Base-by-base conservation (phyloP, 1,140 invertebrate genomes). In the Orius insidiosus region DNA sequence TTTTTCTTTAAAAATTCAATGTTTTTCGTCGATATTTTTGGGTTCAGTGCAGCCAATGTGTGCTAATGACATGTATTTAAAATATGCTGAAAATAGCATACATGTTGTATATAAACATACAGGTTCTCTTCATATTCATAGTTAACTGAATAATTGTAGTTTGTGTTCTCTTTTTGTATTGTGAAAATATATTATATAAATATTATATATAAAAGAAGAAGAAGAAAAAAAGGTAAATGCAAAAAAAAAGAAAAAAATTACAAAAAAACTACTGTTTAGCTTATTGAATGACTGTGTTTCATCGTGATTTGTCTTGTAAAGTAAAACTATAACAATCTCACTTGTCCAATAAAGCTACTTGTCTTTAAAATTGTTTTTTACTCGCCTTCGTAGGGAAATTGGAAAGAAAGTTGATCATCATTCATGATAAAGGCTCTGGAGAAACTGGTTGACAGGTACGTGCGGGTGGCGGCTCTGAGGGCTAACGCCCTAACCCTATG, bases 301-400 rank as follows among this genome's bases (percentile, higher is more conserved):
- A 49, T 51, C 50, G 53, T 54, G 53, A 48, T 54, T 50, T 52
- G 53, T 54, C 53, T 52, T 54, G 53, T 54, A 54, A 54, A 52
- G 45, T 54, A 49, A 52, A 24, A 51, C 45, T 46, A 54, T 52
- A 52, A 54, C 51, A 51, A 49, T 54, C 53, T 51, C 53, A 54
- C 47, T 51, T 54, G 53, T 54, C 53, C 53, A 54, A 54, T 54
- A 54, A 54, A 54, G 53, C 53, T 54, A 54, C 48, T 52, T 54
- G 53, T 54, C 53, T 54, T 54, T 54, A 52, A 41, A n/a, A 32
- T 35, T 13, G 24, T 15, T 10, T 47, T 47, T 32, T 46, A 19
- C 37, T 14, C 14, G 9, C n/a, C 35, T 36, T 11, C n/a, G n/a
- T n/a, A n/a, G n/a, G n/a, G n/a, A n/a, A n/a, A n/a, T n/a, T n/a